A percentile compares a stretch with the other conserved stretches of the same genome.
Conservation (phyloP, 2,113 vertebrate species). For the Arvicanthis niloticus region DNA sequence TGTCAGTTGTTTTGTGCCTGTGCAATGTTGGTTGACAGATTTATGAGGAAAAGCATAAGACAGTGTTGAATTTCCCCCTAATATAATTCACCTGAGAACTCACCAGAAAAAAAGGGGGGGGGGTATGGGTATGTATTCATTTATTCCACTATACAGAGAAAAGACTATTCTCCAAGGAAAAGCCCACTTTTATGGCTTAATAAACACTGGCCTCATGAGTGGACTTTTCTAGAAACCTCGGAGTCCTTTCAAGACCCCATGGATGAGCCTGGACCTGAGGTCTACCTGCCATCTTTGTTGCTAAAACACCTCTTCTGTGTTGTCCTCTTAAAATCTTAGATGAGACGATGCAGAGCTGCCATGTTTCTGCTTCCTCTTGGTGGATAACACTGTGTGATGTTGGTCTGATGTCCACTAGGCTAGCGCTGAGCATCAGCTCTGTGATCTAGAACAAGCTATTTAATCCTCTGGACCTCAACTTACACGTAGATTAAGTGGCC, state of each 20-base stretch:
- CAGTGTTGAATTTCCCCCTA: not conserved
- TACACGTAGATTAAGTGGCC: not conserved
- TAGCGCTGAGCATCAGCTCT: not conserved
- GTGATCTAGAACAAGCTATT: not conserved
- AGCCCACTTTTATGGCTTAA: not conserved
- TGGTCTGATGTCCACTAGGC: not conserved
- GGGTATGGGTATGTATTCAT: not conserved
- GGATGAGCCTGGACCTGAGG: not conserved
- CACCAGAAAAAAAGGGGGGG: not conserved
- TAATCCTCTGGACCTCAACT: not conserved
- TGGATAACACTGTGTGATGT: not conserved
- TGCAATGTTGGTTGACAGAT: not conserved
- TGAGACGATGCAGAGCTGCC: not conserved
- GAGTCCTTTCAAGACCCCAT: not conserved
- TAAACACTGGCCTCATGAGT: not conserved
- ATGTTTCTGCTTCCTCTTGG: rapidly evolving
- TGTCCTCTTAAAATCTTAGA: not conserved
- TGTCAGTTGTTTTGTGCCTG: not conserved
- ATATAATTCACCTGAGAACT: not conserved
- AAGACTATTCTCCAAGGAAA: not conserved
- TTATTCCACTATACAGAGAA: not conserved
- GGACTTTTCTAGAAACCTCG: not conserved
- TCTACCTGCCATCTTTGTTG: not conserved
- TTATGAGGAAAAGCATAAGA: not conserved
- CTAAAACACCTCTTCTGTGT: not conserved